Evolutionary conservation across 1,140 invertebrate genomes (phyloP).

Genomic region (Neomicropteryx cornuta): DNA sequence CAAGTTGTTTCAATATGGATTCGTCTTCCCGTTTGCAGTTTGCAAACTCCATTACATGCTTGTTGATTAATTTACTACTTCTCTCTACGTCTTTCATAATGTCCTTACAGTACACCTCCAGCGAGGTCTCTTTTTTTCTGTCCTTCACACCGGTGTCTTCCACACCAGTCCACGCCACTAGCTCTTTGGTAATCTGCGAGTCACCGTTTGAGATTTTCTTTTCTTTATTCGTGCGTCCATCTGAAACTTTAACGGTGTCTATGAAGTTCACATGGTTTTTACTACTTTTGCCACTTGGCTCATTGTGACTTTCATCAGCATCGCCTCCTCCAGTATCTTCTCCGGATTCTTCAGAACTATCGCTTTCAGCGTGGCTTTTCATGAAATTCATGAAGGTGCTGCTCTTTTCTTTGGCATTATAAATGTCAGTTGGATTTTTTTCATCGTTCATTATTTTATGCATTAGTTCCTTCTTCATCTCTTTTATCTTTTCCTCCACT

Average conservation of each 20-base stretch:
- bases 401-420: conserved; percentile 19
- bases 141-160: conserved; percentile 8
- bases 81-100: conserved; percentile 37
- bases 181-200: conserved; percentile 4
- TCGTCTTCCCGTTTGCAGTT: conserved; percentile 29
- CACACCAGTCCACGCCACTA: not conserved
- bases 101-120: conserved; percentile 35
- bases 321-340: conserved; percentile 18
- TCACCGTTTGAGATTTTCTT: conserved; percentile 14
- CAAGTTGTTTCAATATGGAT: conserved; percentile 29
- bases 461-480: conserved; percentile 25
- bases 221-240: conserved; percentile 18
- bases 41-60: conserved; percentile 33
- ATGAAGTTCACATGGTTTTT: conserved; percentile 13
- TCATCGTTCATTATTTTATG: conserved; percentile 31
- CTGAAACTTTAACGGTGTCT: conserved; percentile 10
- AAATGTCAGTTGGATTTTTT: conserved; percentile 21
- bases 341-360: conserved; percentile 26
- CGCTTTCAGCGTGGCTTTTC: no score
- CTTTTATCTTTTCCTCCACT: conserved; percentile 28
- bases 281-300: conserved; percentile 16
- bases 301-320: conserved; percentile 9
- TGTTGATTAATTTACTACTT: conserved; percentile 35
- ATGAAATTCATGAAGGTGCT: no score
- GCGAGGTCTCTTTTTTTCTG: conserved; percentile 20